Percentiles rank a stretch among this genome's conserved stretches.
Evolutionary conservation across 1,140 invertebrate species (phyloP).

Genomic region (Ceratosolen solmsi): DNA sequence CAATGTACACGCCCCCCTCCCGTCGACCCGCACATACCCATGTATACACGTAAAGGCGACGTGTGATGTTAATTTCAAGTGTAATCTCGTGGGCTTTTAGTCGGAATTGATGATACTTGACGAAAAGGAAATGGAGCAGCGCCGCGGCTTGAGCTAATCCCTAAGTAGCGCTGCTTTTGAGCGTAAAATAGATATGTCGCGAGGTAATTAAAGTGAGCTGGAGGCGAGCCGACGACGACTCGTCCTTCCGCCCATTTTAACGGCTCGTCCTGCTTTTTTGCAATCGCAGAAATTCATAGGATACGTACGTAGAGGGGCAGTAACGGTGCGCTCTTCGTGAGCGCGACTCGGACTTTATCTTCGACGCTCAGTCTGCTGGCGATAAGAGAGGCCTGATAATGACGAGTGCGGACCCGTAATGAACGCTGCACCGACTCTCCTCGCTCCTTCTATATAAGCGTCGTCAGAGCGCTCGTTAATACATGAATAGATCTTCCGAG

Average conservation of each 20-base stretch:
- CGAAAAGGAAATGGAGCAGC: not conserved
- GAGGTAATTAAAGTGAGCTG: not conserved
- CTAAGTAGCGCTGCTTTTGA: not conserved
- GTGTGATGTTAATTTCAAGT: conserved; percentile 12
- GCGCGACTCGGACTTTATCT: not conserved
- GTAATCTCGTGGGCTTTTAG: not conserved
- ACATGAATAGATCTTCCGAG: conserved; percentile 18
- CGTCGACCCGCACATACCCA: not conserved
- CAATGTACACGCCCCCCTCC: not conserved
- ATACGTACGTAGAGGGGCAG: not conserved
- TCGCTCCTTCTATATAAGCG: conserved; percentile 5
- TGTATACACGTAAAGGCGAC: not conserved
- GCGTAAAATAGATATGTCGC: not conserved
- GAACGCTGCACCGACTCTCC: not conserved
- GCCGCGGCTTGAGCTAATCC: not conserved
- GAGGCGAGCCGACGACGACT: not conserved
- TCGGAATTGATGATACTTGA: not conserved
- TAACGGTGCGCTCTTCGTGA: conserved; percentile 19
- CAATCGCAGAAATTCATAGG: conserved; percentile 31
- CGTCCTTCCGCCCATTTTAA: conserved; percentile 5
- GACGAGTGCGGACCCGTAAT: conserved; percentile 21
- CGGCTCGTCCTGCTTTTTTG: not conserved
- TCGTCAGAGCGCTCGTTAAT: conserved; percentile 24
- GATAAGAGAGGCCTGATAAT: conserved; percentile 29
- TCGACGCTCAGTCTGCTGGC: not conserved